phyloP scores from a whole-genome alignment of 2,888 invertebrate genomes.

The Metellina segmentata region DNA sequence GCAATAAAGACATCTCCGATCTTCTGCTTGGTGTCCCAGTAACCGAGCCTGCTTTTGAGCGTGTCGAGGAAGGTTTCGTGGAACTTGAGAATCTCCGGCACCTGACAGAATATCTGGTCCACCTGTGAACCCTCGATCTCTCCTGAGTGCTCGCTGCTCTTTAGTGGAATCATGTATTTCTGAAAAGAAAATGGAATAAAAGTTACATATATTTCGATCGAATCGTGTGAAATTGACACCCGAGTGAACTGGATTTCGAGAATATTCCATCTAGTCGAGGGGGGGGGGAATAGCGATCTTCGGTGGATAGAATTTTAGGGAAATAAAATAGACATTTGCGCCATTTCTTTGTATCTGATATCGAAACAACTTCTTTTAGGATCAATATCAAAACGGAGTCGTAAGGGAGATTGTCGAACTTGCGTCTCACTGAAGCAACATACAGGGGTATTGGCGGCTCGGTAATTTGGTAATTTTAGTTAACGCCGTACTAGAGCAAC shows the following conservation, averaged over 20 bases:
- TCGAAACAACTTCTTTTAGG: no score
- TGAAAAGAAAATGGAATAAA: constrained; percentile 81
- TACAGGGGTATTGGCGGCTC: no score
- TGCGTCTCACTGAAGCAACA: no score
- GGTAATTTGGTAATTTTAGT: no score
- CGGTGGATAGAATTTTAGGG: no score
- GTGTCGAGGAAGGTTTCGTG: constrained; percentile 94
- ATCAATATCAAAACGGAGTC: no score
- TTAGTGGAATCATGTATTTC: constrained; percentile 97
- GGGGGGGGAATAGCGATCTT: no score
- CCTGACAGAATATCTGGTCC: constrained; percentile 97
- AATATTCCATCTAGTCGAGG: not conserved
- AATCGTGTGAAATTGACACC: no score
- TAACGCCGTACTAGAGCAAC: no score
- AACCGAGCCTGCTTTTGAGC: constrained; percentile 89
- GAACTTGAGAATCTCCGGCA: constrained; percentile 94
- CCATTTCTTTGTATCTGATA: no score
- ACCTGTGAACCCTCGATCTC: constrained; percentile 93
- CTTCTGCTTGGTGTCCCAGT: constrained; percentile 93
- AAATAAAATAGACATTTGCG: no score
- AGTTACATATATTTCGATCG: not conserved
- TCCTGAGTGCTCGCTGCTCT: constrained; percentile 91
- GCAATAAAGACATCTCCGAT: constrained; percentile 94
- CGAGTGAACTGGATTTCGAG: not conserved
- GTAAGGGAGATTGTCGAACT: no score